Base-by-base conservation (phyloP, 2,113 vertebrate genomes). In the Pseudorhombus dupliciocellatus region DNA sequence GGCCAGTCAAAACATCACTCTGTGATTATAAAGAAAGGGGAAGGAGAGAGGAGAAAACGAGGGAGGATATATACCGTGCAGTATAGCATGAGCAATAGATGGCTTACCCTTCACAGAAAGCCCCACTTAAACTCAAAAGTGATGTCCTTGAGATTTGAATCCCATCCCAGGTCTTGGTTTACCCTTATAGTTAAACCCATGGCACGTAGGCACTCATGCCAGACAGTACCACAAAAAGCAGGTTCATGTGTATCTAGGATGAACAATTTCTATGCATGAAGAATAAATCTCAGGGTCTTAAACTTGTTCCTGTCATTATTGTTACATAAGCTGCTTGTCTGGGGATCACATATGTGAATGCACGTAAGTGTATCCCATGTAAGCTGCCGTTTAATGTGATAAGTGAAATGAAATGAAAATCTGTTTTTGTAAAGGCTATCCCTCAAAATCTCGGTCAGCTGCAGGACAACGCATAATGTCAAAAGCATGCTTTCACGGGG, bases 1-100 rank as follows among this genome's bases (percentile, higher is more conserved):
- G 73, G 78, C 82, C 87, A 88, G 85, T 86, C 73, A 89, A 85
- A 89, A 85, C 81, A 88, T 76, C 64, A 48, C 74, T 83, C 63
- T 80, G 75, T 83, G 80, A 85, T 76, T 87, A 83, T 66, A 77
- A 67, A 86, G 67, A 70, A 60, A 83, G 51, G 50, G 53, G 61
- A 85, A 74, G 53, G 71, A 70, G 56, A 74, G 81, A 81, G 62
- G 61, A 71, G 74, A 80, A 85, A 84, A 70, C 67, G 74, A 83
- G 66, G 58, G 73, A 81, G 73, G 64, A 75, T 84, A 73, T 83
- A 82, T 66, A 83, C 77, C 81, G 87, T 83, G 59, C 68, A 66
- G 72, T 74, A 81, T 53, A 79, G 66, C 69, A 64, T 75, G 57
- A 71, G 66, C 28, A 59, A 37, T 53, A 54, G 60, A 78, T 55